These are phyloP conservation scores for Monochamus saltuarius DNA, from an alignment of 1,140 invertebrate species.

Conservation along the genomic window DNA sequence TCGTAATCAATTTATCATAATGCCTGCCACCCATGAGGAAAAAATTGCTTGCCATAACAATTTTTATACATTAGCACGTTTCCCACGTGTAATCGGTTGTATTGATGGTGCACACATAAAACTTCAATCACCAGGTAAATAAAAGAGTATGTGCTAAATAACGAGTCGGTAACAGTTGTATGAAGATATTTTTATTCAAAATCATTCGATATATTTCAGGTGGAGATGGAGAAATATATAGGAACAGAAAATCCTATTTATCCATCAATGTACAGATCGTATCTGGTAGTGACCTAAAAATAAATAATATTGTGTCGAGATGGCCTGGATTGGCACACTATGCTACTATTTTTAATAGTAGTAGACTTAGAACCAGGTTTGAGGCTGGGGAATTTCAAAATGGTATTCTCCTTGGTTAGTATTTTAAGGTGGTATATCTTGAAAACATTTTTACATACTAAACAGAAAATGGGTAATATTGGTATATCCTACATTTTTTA, in stretches of 20 bases:
- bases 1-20: not conserved
- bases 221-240: conserved; percentile 38
- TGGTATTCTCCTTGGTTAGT: conserved; percentile 8
- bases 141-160: too few species aligned
- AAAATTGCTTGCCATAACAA: not conserved
- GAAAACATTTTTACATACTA: too few species aligned
- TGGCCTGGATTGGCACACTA: conserved; percentile 50
- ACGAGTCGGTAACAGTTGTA: too few species aligned
- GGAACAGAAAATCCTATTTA: conserved; percentile 50
- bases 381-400: conserved; percentile 9
- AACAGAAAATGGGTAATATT: not conserved
- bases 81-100: conserved; percentile 22
- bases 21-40: conserved; percentile 7
- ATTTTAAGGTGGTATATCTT: too few species aligned
- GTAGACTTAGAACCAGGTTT: conserved; percentile 17
- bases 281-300: conserved; percentile 36
- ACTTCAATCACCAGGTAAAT: conserved; percentile 26
- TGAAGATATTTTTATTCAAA: too few species aligned
- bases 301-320: conserved; percentile 47
- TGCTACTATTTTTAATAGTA: conserved; percentile 44
- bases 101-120: conserved; percentile 32
- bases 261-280: conserved; percentile 50
- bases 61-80: conserved; percentile 20
- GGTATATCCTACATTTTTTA: not conserved
- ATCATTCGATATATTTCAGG: conserved; percentile 16